These are phyloP conservation scores for Syngnathus typhle DNA, from an alignment of 2,113 vertebrate species.

Conservation along the genomic window DNA sequence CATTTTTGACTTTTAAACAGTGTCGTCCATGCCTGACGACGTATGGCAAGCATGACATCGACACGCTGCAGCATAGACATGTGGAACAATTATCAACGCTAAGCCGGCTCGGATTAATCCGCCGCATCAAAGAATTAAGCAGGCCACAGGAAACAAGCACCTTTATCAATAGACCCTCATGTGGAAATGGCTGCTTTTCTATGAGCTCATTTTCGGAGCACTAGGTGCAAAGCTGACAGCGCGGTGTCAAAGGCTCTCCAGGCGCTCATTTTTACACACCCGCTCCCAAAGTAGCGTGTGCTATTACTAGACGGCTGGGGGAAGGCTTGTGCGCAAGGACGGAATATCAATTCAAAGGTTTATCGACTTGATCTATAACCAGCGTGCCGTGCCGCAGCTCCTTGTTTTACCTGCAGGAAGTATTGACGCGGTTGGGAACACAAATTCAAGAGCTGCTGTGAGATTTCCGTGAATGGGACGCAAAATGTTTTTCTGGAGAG, in stretches of 20 bases:
- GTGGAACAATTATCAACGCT: constrained; percentile 5
- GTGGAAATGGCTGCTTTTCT: constrained; percentile 33
- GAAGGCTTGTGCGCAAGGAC: constrained; percentile 24
- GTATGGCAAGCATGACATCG: no score
- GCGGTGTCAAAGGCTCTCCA: constrained; percentile 43
- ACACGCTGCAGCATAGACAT: not conserved
- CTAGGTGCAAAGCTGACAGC: constrained; percentile 12
- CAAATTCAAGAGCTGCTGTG: not conserved
- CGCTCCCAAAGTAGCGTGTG: constrained; percentile 8
- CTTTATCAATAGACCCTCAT: constrained; percentile 19
- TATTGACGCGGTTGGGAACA: not conserved
- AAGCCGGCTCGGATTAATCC: constrained; percentile 8
- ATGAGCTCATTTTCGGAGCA: constrained; percentile 31
- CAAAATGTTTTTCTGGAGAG: not conserved
- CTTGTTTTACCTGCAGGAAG: not conserved
- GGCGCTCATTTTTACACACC: constrained; percentile 23
- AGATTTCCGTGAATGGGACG: not conserved
- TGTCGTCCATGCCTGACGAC: no score
- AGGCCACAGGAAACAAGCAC: constrained; percentile 1
- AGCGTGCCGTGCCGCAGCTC: not conserved
- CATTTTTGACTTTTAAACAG: no score
- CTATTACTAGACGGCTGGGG: constrained; percentile 21
- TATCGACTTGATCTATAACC: not conserved
- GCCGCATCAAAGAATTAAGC: constrained; percentile 6
- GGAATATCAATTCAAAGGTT: constrained; percentile 23